Percentiles rank a stretch among this genome's conserved stretches.
Conservation (phyloP, 2,113 vertebrate species). For the Ptilorrhoa leucosticta region DNA sequence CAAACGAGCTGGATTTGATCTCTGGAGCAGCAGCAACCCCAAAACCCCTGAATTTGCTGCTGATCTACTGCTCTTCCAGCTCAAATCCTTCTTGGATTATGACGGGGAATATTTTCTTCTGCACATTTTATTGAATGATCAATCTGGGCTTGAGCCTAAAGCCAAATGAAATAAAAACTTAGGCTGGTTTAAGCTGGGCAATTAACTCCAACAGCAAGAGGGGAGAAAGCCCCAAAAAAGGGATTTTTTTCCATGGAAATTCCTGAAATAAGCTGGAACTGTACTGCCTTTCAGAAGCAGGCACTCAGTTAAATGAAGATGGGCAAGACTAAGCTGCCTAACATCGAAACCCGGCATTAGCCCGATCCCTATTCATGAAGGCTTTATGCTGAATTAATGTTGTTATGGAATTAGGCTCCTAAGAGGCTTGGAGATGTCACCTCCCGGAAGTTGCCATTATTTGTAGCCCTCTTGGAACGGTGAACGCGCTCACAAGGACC, state of each 20-base stretch:
- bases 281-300: not conserved
- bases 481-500: not conserved
- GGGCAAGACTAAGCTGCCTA: constrained; percentile 53
- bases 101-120: not conserved
- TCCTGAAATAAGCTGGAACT: not conserved
- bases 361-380: constrained; percentile 27
- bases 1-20: not conserved
- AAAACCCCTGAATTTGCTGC: not conserved
- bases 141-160: not conserved
- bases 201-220: not conserved
- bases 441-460: not conserved
- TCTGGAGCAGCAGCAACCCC: not conserved
- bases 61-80: not conserved
- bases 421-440: constrained; percentile 59
- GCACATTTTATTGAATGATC: not conserved
- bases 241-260: not conserved
- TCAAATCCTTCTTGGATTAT: not conserved
- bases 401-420: constrained; percentile 43
- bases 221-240: not conserved
- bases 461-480: not conserved
- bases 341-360: constrained; percentile 33
- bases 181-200: not conserved
- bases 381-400: constrained; percentile 56
- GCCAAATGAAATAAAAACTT: not conserved
- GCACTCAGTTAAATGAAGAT: constrained; percentile 47